Evolutionary conservation across 2,113 vertebrate genomes (phyloP).

Genomic region (Carassius auratus): DNA sequence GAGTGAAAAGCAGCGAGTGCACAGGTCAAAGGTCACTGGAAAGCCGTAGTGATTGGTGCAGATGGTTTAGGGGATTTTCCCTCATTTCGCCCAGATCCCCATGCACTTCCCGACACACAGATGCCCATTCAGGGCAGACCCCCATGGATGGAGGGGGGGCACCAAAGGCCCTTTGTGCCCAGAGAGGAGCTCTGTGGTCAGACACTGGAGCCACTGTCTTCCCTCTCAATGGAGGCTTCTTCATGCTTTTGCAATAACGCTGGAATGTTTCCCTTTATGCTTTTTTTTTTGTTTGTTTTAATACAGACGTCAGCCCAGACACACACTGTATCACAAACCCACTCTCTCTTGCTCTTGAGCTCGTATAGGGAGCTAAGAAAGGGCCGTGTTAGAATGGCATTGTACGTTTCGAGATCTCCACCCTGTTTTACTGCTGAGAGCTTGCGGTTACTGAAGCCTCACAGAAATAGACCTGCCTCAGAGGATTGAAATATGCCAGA

Average conservation of each 20-base stretch:
- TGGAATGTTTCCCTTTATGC: constrained; percentile 39
- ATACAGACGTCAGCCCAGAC: neutral
- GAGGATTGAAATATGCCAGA: constrained; percentile 39
- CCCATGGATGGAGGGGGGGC: constrained; percentile 32
- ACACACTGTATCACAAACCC: neutral
- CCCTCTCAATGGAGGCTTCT: constrained; percentile 43
- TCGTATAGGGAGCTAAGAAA: neutral
- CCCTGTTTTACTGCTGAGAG: constrained; percentile 16
- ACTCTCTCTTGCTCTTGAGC: neutral
- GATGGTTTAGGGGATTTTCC: constrained; percentile 36
- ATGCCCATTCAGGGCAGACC: constrained; percentile 45
- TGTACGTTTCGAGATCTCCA: constrained; percentile 19
- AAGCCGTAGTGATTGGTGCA: constrained; percentile 26
- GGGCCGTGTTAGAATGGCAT: neutral
- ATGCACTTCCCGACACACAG: constrained; percentile 41
- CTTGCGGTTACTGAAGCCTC: constrained; percentile 23
- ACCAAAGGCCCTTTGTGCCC: constrained; percentile 46
- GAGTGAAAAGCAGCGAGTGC: neutral
- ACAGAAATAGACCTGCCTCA: constrained; percentile 39
- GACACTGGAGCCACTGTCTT: constrained; percentile 47
- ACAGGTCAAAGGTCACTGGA: constrained; percentile 25
- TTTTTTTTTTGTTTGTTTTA: constrained; percentile 26
- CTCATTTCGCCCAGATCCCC: constrained; percentile 32
- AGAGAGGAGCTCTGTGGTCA: constrained; percentile 45
- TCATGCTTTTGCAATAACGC: constrained; percentile 36